Evolutionary conservation across 2,888 invertebrate species (phyloP).

Genomic region (Phorcus lineatus): DNA sequence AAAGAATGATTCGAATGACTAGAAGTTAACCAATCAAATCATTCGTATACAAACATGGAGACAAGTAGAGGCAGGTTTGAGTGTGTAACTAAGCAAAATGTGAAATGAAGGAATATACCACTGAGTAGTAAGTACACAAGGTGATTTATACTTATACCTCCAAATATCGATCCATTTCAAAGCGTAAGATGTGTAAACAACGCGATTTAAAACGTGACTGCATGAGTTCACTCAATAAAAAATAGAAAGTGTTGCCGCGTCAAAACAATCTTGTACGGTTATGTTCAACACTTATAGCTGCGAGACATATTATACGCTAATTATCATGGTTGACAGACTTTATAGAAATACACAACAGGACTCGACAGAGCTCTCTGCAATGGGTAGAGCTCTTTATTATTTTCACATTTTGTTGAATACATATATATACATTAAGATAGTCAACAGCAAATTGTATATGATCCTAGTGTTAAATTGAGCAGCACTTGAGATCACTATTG

Average conservation of each 20-base stretch:
- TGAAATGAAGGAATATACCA: constrained; percentile 17
- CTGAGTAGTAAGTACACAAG: constrained; percentile 9
- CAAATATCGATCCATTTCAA: not conserved
- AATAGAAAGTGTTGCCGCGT: not conserved
- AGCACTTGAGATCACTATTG: no score
- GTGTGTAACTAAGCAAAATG: constrained; percentile 11
- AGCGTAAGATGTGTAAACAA: not conserved
- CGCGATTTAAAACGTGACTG: not conserved
- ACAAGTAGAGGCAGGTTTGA: constrained; percentile 43
- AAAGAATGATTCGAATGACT: not conserved
- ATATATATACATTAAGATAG: no score
- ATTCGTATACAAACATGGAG: constrained; percentile 11
- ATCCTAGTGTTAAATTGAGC: no score
- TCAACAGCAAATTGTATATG: no score
- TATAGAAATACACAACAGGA: not conserved
- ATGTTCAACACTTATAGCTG: constrained; percentile 10
- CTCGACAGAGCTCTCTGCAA: not conserved
- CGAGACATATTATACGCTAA: constrained; percentile 3
- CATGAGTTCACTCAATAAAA: not conserved
- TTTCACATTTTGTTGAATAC: not conserved
- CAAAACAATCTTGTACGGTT: not conserved
- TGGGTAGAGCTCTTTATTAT: not conserved
- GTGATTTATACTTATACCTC: not conserved
- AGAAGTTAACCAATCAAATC: constrained; percentile 24
- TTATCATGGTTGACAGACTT: not conserved